Conservation (phyloP, 2,113 vertebrate species). For the Syrrhaptes paradoxus region DNA sequence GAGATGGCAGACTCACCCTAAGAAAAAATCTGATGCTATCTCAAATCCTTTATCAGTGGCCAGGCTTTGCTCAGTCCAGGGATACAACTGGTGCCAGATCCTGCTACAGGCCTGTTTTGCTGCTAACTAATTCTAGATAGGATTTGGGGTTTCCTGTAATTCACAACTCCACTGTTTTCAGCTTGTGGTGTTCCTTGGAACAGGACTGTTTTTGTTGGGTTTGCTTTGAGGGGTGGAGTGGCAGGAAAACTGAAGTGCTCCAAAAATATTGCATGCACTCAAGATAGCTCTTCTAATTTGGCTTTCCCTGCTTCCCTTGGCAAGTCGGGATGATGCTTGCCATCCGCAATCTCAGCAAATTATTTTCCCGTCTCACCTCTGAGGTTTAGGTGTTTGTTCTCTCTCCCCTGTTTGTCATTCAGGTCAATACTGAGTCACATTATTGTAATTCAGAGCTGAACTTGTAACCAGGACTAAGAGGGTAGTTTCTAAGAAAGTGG, state of each 20-base stretch:
- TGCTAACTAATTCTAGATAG: conserved; percentile 34
- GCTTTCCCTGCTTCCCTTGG: conserved; percentile 37
- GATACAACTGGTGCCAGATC: background rate
- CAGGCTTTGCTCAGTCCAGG: background rate
- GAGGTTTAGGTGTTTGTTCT: background rate
- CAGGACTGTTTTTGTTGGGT: conserved; percentile 52
- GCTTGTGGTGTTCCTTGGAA: conserved; percentile 37
- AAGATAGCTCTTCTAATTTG: conserved; percentile 34
- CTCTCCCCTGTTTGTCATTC: background rate
- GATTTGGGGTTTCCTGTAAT: conserved; percentile 54
- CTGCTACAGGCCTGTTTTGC: conserved; percentile 4
- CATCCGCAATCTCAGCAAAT: conserved; percentile 15
- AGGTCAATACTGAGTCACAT: background rate
- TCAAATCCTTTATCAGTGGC: background rate
- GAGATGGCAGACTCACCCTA: background rate
- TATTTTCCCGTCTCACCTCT: background rate
- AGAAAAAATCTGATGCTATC: background rate
- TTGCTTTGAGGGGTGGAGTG: conserved; percentile 52
- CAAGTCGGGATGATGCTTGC: background rate
- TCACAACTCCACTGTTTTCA: conserved; percentile 36
- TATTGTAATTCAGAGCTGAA: background rate
- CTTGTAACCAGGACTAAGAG: background rate
- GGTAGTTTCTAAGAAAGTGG: conserved; percentile 1
- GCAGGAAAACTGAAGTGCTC: conserved; percentile 45
- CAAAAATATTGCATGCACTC: conserved; percentile 35